Conservation (phyloP, 2,113 vertebrate species). For the Sialia sialis region DNA sequence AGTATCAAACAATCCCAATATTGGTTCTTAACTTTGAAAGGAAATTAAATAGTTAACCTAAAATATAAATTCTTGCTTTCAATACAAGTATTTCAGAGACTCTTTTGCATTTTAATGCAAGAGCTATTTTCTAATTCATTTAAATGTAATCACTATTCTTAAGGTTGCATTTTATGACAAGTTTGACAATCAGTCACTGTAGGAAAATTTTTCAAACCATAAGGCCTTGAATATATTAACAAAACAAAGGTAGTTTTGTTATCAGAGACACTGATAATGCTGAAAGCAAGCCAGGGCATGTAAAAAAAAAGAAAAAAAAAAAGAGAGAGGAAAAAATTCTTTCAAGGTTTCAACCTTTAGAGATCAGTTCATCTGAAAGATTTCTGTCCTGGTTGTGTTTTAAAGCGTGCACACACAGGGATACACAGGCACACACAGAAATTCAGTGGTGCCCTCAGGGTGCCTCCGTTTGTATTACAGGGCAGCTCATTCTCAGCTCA, state of each 20-base stretch:
- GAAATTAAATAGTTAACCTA: background rate
- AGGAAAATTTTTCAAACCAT: background rate
- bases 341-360: slow-evolving; percentile 24
- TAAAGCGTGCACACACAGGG: background rate
- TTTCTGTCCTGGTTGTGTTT: background rate
- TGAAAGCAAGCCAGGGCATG: background rate
- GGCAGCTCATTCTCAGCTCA: background rate
- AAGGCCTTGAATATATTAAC: slow-evolving; percentile 7
- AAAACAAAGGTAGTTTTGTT: background rate
- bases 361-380: slow-evolving; percentile 11
- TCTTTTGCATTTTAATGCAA: background rate
- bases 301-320: too few species aligned
- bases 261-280: background rate
- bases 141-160: background rate
- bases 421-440: background rate
- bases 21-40: background rate
- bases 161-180: background rate
- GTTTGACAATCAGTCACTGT: slow-evolving; percentile 18
- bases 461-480: slow-evolving; percentile 31
- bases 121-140: background rate
- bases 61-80: background rate
- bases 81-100: background rate
- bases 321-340: background rate
- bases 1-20: background rate
- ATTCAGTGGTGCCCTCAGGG: slow-evolving; percentile 31